These are phyloP conservation scores for Nysson spinosus DNA, from an alignment of 2,888 invertebrate genomes.

Conservation along the genomic window DNA sequence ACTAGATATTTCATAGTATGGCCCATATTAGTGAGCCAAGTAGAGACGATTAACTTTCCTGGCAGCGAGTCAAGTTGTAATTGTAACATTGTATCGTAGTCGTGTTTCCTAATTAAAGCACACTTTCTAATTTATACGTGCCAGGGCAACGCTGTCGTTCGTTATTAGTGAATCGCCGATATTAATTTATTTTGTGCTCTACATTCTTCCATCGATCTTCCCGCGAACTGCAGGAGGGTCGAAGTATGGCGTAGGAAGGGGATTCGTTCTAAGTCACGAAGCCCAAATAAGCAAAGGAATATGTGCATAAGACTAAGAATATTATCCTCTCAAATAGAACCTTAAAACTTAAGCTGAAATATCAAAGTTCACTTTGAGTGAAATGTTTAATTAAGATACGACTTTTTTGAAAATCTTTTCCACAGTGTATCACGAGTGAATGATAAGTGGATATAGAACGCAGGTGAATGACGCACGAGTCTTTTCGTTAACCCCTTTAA, in stretches of 20 bases:
- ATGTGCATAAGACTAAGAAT: no score
- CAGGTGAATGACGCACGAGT: constrained; percentile 27
- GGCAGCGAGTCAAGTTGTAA: constrained; percentile 42
- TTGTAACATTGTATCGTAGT: background rate
- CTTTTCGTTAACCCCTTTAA: constrained; percentile 16
- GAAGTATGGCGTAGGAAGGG: constrained; percentile 2
- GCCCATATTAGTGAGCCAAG: constrained; percentile 10
- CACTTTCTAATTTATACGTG: background rate
- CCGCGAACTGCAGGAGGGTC: constrained; percentile 1
- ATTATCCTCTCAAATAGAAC: no score
- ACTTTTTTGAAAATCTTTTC: background rate
- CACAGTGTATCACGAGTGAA: background rate
- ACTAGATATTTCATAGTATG: constrained; percentile 28
- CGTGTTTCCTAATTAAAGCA: constrained; percentile 11
- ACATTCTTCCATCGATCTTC: background rate
- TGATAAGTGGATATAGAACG: constrained; percentile 7
- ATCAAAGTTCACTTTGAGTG: no score
- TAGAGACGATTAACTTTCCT: constrained; percentile 29
- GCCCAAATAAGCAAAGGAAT: no score
- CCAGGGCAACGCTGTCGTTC: no score
- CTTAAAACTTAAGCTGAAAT: no score
- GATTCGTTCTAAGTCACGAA: no score
- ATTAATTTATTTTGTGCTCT: no score
- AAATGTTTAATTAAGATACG: no score
- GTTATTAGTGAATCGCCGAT: no score